Percentiles rank a stretch among this genome's conserved stretches.
Conservation (phyloP, 2,888 invertebrate genomes). For the Diabrotica balteata region DNA sequence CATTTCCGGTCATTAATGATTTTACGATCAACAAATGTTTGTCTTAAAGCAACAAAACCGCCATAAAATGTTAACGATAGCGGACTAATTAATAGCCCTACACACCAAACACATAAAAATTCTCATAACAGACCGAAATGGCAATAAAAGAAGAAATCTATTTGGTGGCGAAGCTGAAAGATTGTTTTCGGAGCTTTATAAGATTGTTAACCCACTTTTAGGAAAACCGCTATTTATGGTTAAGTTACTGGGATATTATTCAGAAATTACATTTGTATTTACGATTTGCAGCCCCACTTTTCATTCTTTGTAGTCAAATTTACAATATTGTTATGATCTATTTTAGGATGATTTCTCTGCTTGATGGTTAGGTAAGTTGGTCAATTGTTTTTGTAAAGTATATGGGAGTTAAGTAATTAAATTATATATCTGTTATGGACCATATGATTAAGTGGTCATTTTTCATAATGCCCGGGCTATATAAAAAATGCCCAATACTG, state of each 20-base stretch:
- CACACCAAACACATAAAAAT: constrained; percentile 34
- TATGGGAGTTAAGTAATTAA: too few relatives aligned
- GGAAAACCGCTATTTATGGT: background rate
- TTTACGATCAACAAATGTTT: constrained; percentile 20
- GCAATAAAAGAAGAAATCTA: constrained; percentile 19
- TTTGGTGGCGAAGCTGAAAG: constrained; percentile 12
- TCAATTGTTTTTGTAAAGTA: too few relatives aligned
- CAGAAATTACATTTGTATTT: too few relatives aligned
- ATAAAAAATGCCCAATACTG: too few relatives aligned
- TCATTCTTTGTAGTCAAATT: too few relatives aligned
- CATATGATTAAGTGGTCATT: too few relatives aligned
- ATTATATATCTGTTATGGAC: too few relatives aligned
- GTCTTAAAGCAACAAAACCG: constrained; percentile 21
- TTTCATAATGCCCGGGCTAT: too few relatives aligned
- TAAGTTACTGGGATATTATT: too few relatives aligned
- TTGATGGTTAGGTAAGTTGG: too few relatives aligned
- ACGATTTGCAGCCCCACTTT: background rate
- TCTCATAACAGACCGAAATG: constrained; percentile 26
- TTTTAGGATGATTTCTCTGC: too few relatives aligned
- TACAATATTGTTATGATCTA: too few relatives aligned
- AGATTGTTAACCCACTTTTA: constrained; percentile 11
- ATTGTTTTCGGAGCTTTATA: constrained; percentile 7
- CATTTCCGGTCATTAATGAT: constrained; percentile 14
- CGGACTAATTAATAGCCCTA: constrained; percentile 29
- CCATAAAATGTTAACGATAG: constrained; percentile 28